Evolutionary conservation across 30 jellyfish, hydroid and myxozoan genomes (phyloP).

Genomic region (Aurelia sp.): DNA sequence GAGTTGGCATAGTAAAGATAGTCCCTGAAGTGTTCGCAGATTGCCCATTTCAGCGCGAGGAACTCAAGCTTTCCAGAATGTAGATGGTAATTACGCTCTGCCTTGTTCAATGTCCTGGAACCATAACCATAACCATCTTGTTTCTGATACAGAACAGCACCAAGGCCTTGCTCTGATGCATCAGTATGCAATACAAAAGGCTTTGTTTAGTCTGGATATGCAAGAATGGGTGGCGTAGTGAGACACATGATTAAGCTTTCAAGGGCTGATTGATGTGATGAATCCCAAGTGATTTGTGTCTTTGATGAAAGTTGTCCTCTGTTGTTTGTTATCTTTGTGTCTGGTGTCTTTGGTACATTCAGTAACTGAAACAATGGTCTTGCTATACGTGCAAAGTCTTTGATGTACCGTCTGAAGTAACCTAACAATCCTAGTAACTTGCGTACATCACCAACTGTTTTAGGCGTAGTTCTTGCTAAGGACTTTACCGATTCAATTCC

Average conservation of each 20-base stretch:
- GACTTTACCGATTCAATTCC: slow-evolving; percentile 34
- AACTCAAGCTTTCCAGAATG: background rate
- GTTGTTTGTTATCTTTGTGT: slow-evolving; percentile 4
- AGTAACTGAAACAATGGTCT: slow-evolving; percentile 39
- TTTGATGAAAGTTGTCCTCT: slow-evolving; percentile 21
- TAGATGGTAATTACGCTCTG: slow-evolving; percentile 35
- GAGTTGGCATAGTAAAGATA: slow-evolving; percentile 9
- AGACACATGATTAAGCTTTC: background rate
- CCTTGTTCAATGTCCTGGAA: slow-evolving; percentile 12
- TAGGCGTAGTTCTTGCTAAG: background rate
- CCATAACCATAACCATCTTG: slow-evolving; percentile 27
- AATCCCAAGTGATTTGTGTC: slow-evolving; percentile 1
- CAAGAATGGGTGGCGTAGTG: slow-evolving; percentile 29
- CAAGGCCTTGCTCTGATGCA: slow-evolving; percentile 55
- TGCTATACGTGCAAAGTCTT: slow-evolving; percentile 38
- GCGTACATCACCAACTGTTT: slow-evolving; percentile 29
- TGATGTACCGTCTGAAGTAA: slow-evolving; percentile 31
- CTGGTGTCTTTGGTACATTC: slow-evolving; percentile 23
- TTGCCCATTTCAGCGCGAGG: slow-evolving; percentile 34
- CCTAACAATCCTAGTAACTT: slow-evolving; percentile 42
- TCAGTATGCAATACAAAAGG: too few relatives aligned
- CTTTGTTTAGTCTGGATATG: too few relatives aligned
- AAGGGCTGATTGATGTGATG: slow-evolving; percentile 9
- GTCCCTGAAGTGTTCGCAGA: slow-evolving; percentile 16
- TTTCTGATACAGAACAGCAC: slow-evolving; percentile 52